phyloP scores from a whole-genome alignment of 1,140 invertebrate genomes.

The Cataglyphis hispanica region DNA sequence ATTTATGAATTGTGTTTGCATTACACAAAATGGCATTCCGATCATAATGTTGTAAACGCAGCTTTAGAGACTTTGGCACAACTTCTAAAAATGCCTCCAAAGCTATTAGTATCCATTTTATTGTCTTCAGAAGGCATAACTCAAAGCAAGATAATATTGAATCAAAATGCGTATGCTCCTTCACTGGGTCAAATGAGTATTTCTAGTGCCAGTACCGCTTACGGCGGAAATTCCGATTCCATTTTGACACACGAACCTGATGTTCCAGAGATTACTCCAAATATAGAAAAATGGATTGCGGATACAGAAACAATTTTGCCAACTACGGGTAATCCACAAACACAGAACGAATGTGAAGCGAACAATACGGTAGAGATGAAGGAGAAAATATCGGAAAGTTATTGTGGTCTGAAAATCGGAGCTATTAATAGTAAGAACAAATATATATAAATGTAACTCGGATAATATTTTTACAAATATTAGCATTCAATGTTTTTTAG shows the following conservation, averaged over 20 bases:
- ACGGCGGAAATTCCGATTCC: constrained; percentile 83
- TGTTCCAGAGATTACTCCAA: constrained; percentile 80
- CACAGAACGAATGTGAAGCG: constrained; percentile 46
- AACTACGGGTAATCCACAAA: constrained; percentile 55
- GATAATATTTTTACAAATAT: constrained; percentile 12
- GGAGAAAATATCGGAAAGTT: constrained; percentile 76
- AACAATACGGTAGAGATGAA: constrained; percentile 74
- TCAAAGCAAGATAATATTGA: constrained; percentile 82
- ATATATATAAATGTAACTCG: neutral
- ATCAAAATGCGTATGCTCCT: constrained; percentile 75
- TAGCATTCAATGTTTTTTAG: constrained; percentile 65
- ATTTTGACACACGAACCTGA: constrained; percentile 80
- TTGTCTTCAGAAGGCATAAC: constrained; percentile 87
- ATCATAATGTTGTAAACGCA: constrained; percentile 95
- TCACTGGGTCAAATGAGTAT: constrained; percentile 81
- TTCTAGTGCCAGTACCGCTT: constrained; percentile 82
- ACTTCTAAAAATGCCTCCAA: constrained; percentile 89
- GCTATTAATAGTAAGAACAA: constrained; percentile 77
- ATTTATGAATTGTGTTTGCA: constrained; percentile 94
- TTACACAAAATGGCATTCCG: constrained; percentile 89
- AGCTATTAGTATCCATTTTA: constrained; percentile 88
- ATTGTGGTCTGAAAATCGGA: constrained; percentile 77
- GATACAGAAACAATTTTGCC: constrained; percentile 67
- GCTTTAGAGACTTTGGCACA: constrained; percentile 93
- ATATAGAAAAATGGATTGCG: constrained; percentile 79